Base-by-base conservation (phyloP, 2,797 vertebrate genomes). In the Acanthopagrus latus region DNA sequence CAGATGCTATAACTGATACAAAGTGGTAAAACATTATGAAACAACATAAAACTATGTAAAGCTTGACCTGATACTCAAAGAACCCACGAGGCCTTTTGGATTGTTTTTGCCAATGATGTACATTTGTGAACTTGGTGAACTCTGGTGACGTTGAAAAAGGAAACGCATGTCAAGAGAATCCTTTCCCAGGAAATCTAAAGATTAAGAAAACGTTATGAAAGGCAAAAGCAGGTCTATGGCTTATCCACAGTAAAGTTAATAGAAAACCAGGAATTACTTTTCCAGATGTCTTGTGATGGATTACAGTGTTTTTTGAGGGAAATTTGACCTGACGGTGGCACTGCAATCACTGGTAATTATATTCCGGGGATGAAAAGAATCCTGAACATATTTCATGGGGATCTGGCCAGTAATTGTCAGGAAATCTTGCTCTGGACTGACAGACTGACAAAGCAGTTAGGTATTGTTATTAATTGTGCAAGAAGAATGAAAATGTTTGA, bases 241-340 rank as follows among this genome's bases (percentile, higher is more conserved):
- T 59, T 64, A 73, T 75, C 68, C 74, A 54, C 38, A 51, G 59
- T 5, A 64, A 70, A 80, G 70, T 41, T 69, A 25, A 71, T 4
- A 13, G 60, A 82, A 71, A 59, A 60, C 55, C 58, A 51, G 18
- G 12, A 78, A 71, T 54, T 21, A 21, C 67, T 72, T 77, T 64
- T 69, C 72, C 75, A 76, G 65, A 65, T 81, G 72, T 44, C 71
- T 64, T 60, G 47, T 62, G 27, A 52, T 52, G 48, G 52, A 71
- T 57, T 60, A 3, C 46, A 62, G 33, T 52, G 29, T 56, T 69
- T 14, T 66, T 57, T 10, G 47, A 41, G 25, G 46, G 43, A 72
- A 59, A 74, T 67, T 5, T 65, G 56, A 83, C 38, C 64, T 44
- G n/a, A 52, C 18, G 1, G 62, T 55, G 67, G 25, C 55, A 67